Evolutionary conservation across 2,113 vertebrate species (phyloP).

Genomic region (Riparia riparia): DNA sequence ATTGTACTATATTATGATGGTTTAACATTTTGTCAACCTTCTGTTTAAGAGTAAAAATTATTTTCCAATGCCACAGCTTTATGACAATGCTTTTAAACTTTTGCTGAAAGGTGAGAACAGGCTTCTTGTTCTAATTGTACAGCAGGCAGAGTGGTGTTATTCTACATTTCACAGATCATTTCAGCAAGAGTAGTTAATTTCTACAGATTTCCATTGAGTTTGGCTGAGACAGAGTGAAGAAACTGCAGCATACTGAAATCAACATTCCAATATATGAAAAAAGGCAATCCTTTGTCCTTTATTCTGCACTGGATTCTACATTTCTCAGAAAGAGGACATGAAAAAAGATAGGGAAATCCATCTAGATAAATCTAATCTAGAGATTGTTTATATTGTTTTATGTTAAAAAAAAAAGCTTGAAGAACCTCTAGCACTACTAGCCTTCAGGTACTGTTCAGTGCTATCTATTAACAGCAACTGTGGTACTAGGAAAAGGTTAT

Average conservation of each 20-base stretch:
- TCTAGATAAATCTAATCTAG: not conserved
- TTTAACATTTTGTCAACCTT: not conserved
- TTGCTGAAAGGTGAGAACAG: not conserved
- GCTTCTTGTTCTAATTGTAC: not conserved
- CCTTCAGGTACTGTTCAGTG: not conserved
- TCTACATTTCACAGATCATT: not conserved
- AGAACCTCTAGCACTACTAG: not conserved
- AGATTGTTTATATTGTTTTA: not conserved
- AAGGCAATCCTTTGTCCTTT: not conserved
- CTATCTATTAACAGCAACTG: not conserved
- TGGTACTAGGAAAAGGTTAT: not conserved
- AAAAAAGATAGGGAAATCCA: not conserved
- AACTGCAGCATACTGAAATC: not conserved
- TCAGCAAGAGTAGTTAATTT: not conserved
- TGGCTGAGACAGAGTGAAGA: not conserved
- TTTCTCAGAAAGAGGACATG: not conserved
- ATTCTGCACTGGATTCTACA: not conserved
- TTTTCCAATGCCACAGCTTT: not conserved
- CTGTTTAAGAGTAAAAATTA: not conserved
- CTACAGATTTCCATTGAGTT: not conserved
- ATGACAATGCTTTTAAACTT: not conserved
- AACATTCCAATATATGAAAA: not conserved
- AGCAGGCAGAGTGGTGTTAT: not conserved
- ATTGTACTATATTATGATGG: not conserved
- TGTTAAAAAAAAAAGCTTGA: not conserved